Base-by-base conservation (phyloP, 2,888 invertebrate species). In the Drosophila imparisetae region DNA sequence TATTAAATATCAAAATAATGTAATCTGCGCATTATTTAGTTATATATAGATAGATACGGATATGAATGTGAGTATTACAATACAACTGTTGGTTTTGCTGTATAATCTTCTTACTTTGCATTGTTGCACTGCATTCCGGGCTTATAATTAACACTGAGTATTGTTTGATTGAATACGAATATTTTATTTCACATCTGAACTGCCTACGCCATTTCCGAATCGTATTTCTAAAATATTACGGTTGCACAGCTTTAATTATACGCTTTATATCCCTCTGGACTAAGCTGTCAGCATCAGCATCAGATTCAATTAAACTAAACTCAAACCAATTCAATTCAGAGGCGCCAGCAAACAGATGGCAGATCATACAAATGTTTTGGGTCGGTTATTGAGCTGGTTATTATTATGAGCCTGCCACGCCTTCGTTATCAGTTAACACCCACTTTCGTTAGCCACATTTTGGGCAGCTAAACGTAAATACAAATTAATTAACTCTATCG, bases 401-500 rank as follows among this genome's bases (percentile, higher is more conserved):
- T 57, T 50, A 50, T 65, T 40, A 63, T 59, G 45, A 21, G 50
- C 10, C 13, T 34, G 67, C 49, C 68, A 72, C 49, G 61, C 79
- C 66, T 32, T 10, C 2, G 6, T 55, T 27, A 27, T 24, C 45
- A 15, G 45, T 24, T 24, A 45, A 15, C 45, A 45, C 11, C 42
- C 21, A 13, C 21, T 45, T 45, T 45, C 13, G 21, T 15, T 4
- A 2, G 45, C 21, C 34, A 66, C 30, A 49, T 52, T 71, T 61
- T 57, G 71, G 71, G 69, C 71, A 75, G 75, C 72, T 72, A 61
- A 59, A 71, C 69, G 73, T 75, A 84, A 81, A 84, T 86, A 75
- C 76, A 89, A 89, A 89, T 88, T 83, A 89, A 89, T 89, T 87
- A 87, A 78, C 80, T 86, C 83, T 54, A 82, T 82, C 54, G 58